Evolutionary conservation across 2,797 vertebrate species (phyloP), one percentile per base, ranked within the genome.

Genomic region (Rachycentron canadum): DNA sequence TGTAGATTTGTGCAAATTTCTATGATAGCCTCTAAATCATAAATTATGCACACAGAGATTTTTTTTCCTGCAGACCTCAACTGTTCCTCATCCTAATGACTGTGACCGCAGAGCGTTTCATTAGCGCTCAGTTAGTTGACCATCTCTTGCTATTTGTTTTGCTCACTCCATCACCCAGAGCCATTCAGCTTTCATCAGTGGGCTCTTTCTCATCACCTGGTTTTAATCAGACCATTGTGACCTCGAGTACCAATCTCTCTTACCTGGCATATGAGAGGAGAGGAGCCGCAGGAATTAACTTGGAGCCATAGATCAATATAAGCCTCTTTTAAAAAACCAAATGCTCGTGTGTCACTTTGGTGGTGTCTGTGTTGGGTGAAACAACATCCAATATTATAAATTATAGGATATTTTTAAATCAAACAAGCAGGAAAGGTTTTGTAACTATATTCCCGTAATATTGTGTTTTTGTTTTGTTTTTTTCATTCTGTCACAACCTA

Each of bases 171-270:
- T 92, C 89, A 90, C 76, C 66, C 14, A 28, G 69, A 47, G 76
- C 70, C 81, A 85, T 87, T 90, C 82, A 73, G 78, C 69, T 82
- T 84, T 88, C 87, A 90, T 91, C 84, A 88, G 70, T 49, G 45
- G 12, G 82, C 69, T 69, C 41, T 32, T 65, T 74, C 68, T 84
- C 77, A 67, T 88, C 45, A 60, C 77, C 75, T 61, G 77, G 47
- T 83, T 92, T 90, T 90, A 92, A 92, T 94, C 87, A 92, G 76
- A 68, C 59, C 43, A 40, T 28, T 53, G 74, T 87, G 90, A 85
- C 85, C 81, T 85, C 76, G 40, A 75, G 69, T 59, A 57, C 49
- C 70, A 67, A 75, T 81, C 63, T 41, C 30, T 79, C 64, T 64
- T 58, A 53, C 26, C 45, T 69, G 52, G 62, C 25, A 64, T 61